Base-by-base conservation (phyloP, 2,888 invertebrate species). In the Ischnus inquisitorius region DNA sequence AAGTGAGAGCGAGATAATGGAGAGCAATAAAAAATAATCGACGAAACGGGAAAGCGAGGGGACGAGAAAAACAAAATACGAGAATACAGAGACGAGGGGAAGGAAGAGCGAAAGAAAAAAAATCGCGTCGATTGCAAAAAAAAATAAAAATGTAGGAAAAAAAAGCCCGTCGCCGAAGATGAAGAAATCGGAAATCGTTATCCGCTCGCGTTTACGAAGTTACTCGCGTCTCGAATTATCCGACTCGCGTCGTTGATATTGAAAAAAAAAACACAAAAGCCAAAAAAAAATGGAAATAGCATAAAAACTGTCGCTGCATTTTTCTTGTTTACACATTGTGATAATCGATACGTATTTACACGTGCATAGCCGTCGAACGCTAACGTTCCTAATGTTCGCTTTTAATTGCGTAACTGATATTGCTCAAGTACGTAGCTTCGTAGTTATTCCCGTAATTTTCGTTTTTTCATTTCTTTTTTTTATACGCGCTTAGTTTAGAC, bases 311-410 rank as follows among this genome's bases (percentile, higher is more conserved):
- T 82, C 57, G 79, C 78, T 86, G 87, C 87, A 87, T 87, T 87
- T 88, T 88, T 89, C 88, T 88, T 90, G 16, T 88, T 90, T 87
- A 85, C 82, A 88, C 79, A 87, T 90, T 90, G 90, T 90, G 90
- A 90, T 90, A 90, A 88, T 89, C 86, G 85, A 84, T 89, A 88
- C 88, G 87, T 88, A 86, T 84, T 84, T 75, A 51, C 41, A 71
- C 79, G 75, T 71, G 69, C 60, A 83, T 79, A 79, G 77, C 83
- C 81, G 67, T 87, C 79, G 76, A 82, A 86, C 82, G 86, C 84
- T 80, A 82, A 85, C 85, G 83, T 84, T 76, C 85, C 85, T 84
- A 83, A 46, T 65, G 64, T 82, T 84, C 74, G 83, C 68, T 64
- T 76, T 65, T 79, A 67, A 83, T 79, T 83, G 84, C 85, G 84